Conservation (phyloP, 2,888 invertebrate genomes). For the Troilus luridus region DNA sequence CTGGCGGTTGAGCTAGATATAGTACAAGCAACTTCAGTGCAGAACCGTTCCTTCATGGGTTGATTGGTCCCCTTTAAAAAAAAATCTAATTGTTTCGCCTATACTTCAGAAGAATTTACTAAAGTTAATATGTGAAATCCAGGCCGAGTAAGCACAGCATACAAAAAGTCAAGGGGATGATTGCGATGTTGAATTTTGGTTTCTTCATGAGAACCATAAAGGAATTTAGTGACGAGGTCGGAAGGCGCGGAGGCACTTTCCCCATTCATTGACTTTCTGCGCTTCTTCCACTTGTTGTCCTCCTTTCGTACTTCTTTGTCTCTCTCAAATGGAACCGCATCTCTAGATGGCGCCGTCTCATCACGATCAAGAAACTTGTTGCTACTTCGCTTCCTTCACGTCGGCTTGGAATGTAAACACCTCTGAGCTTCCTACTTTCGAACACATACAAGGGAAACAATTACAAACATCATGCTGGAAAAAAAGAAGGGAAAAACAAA, state of each 20-base stretch:
- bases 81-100: not conserved
- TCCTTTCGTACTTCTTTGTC: constrained; percentile 5
- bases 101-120: not conserved
- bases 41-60: too few species aligned
- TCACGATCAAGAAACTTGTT: not conserved
- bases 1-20: too few species aligned
- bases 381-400: not conserved
- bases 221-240: not conserved
- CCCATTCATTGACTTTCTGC: constrained; percentile 25
- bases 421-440: constrained; percentile 1
- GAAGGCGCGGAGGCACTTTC: not conserved
- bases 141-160: not conserved
- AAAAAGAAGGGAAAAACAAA: not conserved
- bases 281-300: not conserved
- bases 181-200: not conserved
- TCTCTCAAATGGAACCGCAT: not conserved
- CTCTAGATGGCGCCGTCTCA: not conserved
- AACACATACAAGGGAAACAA: not conserved
- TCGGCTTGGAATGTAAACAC: not conserved
- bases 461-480: not conserved
- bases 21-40: too few species aligned
- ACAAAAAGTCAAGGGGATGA: not conserved
- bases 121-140: not conserved
- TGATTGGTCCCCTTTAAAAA: not conserved
- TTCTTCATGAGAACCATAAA: not conserved